Conservation (phyloP, 2,113 vertebrate genomes). For the Cryptoleucopteryx plumbea region DNA sequence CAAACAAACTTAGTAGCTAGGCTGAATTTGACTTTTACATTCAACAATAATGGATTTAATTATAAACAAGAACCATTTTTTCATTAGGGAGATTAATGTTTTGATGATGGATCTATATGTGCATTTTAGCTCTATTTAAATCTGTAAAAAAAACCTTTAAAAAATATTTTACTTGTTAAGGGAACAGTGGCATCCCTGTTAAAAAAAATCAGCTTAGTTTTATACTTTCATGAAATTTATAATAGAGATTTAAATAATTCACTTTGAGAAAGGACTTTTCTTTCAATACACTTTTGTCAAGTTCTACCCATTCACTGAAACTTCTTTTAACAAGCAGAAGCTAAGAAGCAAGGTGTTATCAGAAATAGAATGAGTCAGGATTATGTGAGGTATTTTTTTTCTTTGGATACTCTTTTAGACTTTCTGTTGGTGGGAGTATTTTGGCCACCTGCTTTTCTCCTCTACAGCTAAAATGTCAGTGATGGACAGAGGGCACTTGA, state of each 20-base stretch:
- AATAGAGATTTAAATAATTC: not conserved
- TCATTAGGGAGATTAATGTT: not conserved
- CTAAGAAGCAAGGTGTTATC: not conserved
- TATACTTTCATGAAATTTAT: not conserved
- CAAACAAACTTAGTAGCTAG: not conserved
- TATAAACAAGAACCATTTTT: not conserved
- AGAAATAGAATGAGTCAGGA: not conserved
- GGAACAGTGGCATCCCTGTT: not conserved
- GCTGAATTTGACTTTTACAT: not conserved
- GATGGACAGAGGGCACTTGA: not conserved
- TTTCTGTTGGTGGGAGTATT: not conserved
- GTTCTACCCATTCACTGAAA: not conserved
- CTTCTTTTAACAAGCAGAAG: constrained; percentile 24
- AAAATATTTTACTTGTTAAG: not conserved
- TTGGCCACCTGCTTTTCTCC: not conserved
- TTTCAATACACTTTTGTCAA: not conserved
- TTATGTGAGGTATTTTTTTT: not conserved
- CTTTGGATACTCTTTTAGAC: not conserved
- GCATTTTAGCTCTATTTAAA: constrained; percentile 5
- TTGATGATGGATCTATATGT: not conserved
- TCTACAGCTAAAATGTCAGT: not conserved
- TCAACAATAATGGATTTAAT: not conserved
- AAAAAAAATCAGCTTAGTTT: not conserved
- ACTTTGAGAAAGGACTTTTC: not conserved
- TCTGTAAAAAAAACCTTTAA: not conserved